Base-by-base conservation (phyloP, 2,797 vertebrate species). In the Danio jaintianensis region DNA sequence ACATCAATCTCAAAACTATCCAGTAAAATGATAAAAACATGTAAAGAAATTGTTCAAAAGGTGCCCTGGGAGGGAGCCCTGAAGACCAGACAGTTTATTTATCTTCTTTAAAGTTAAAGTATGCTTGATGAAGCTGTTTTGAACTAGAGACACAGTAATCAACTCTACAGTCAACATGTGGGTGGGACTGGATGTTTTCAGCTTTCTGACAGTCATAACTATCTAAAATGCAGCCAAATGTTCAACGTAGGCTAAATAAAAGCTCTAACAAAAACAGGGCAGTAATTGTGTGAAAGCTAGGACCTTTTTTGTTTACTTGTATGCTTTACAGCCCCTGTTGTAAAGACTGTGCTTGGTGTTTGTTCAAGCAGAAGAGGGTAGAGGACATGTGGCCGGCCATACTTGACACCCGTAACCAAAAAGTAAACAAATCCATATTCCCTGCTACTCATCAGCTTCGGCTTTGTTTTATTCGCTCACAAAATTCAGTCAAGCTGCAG, bases 321-420 rank as follows among this genome's bases (percentile, higher is more conserved):
- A 55, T 63, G 83, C 78, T 83, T 85, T 78, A 66, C 68, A 69
- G 75, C 58, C 70, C 63, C 72, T 52, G 82, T 48, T 2, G 43
- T 83, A 84, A 66, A 52, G 43, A 11, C 67, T 67, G 13, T 84
- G 84, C 61, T 83, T 66, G 36, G 80, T 81, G 81, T 87, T 84
- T 84, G 81, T 79, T 83, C 89, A 84, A 59, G 45, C 76, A 81
- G 62, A 38, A 52, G 52, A 0, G 20, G 36, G 55, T 77, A 81
- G 71, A 58, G 45, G 15, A 82, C 86, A 84, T 75, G 85, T 83
- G 86, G 72, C 10, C 12, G 59, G 6, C 0, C 77, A 53, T 61
- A 58, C 82, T 78, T 11, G 80, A 80, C 90, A 90, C 89, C 90
- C 92, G 89, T 84, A 52, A 62, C 82, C 61, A 83, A 88, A 89